These are phyloP conservation scores for Crotalus helleri DNA, from an alignment of 2,113 vertebrate genomes.

Conservation along the genomic window DNA sequence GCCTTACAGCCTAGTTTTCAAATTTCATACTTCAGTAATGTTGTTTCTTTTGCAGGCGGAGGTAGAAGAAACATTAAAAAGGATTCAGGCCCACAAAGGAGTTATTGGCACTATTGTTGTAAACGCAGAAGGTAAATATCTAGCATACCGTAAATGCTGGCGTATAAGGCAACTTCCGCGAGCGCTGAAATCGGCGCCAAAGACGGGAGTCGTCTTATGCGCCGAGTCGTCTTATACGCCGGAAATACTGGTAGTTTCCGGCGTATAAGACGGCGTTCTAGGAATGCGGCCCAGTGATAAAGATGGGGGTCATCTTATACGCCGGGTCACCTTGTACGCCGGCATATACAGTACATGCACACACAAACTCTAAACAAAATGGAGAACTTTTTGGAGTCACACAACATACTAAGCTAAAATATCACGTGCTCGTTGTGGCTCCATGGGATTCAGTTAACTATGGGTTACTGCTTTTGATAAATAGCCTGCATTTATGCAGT, in stretches of 20 bases:
- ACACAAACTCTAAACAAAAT: neutral
- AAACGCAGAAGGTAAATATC: slow-evolving; percentile 76
- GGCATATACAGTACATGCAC: too few species aligned
- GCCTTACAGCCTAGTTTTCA: neutral
- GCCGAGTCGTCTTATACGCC: too few species aligned
- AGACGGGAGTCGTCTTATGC: too few species aligned
- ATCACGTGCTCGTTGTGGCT: neutral
- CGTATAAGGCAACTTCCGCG: too few species aligned
- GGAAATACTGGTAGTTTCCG: too few species aligned
- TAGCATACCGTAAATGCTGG: too few species aligned
- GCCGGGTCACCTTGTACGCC: too few species aligned
- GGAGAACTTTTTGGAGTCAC: neutral
- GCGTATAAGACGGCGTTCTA: too few species aligned
- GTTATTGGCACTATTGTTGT: slow-evolving; percentile 77
- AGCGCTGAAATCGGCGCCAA: too few species aligned
- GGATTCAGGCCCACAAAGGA: slow-evolving; percentile 79
- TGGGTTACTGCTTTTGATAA: neutral
- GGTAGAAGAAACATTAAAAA: slow-evolving; percentile 82
- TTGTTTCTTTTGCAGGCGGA: slow-evolving; percentile 69
- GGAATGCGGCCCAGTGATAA: too few species aligned
- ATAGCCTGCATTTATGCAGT: neutral
- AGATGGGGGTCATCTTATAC: too few species aligned
- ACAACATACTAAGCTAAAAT: neutral
- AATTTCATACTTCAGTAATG: neutral
- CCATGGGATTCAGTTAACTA: neutral